These are phyloP conservation scores for Vombatus ursinus DNA, from an alignment of 2,113 vertebrate genomes.

Conservation along the genomic window DNA sequence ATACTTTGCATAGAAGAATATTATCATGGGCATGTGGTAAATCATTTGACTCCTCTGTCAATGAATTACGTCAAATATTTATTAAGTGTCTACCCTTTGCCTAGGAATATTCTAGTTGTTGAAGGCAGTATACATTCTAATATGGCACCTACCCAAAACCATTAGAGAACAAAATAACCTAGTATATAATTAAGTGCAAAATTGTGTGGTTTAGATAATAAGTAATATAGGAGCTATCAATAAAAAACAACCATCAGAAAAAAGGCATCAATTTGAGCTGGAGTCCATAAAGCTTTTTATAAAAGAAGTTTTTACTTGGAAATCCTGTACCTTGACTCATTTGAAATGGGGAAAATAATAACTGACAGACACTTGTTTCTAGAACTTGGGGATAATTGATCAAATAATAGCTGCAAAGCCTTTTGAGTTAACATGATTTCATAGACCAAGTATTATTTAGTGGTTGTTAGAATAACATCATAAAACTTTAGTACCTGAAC, in stretches of 20 bases:
- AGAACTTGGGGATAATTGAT: background rate
- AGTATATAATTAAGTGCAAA: background rate
- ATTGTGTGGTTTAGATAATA: background rate
- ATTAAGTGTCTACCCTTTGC: background rate
- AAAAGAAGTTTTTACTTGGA: background rate
- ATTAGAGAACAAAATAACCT: background rate
- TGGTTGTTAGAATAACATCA: background rate
- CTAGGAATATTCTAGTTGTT: background rate
- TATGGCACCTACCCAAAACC: background rate
- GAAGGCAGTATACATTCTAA: background rate
- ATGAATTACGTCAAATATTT: background rate
- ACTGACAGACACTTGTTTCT: background rate
- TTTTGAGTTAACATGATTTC: background rate
- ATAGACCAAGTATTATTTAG: background rate
- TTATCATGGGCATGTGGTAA: background rate
- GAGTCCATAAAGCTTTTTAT: background rate
- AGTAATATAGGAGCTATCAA: background rate
- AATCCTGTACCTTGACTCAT: background rate
- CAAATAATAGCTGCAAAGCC: background rate
- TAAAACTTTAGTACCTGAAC: background rate
- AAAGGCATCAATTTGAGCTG: background rate
- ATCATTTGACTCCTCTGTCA: background rate
- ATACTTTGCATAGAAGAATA: too few species aligned
- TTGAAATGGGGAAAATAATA: background rate
- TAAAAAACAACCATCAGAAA: background rate